phyloP scores from a whole-genome alignment of 2,888 invertebrate genomes.

The Leptinotarsa peninsularis region DNA sequence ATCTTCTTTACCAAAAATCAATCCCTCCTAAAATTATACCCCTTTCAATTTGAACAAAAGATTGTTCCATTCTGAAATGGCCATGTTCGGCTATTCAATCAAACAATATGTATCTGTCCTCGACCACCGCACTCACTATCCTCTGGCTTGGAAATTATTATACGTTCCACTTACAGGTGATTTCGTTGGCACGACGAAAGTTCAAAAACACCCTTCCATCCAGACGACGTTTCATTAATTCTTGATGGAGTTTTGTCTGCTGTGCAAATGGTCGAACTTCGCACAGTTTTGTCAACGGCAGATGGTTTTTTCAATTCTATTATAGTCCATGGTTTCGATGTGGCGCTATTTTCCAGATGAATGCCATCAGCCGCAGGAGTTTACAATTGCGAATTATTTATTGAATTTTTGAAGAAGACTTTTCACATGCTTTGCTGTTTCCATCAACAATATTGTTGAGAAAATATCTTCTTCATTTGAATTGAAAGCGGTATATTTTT shows the following conservation, averaged over 20 bases:
- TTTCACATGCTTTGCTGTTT: background rate
- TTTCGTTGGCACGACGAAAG: background rate
- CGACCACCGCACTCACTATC: background rate
- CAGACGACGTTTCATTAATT: constrained; percentile 22
- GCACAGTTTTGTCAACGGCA: constrained; percentile 5
- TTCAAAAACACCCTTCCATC: background rate
- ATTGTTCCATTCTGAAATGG: background rate
- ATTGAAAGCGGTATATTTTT: too few relatives aligned
- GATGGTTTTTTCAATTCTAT: background rate
- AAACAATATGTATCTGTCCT: background rate
- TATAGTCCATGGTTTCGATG: background rate
- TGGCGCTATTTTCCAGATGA: background rate
- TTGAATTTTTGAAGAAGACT: background rate
- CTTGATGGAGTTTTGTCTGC: constrained; percentile 22
- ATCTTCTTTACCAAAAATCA: too few relatives aligned
- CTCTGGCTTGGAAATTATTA: background rate
- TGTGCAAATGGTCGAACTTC: background rate
- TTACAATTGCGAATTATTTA: background rate
- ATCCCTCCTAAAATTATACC: too few relatives aligned
- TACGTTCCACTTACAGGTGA: background rate
- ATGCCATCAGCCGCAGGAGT: background rate
- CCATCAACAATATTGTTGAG: too few relatives aligned
- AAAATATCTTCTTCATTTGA: too few relatives aligned
- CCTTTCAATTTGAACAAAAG: too few relatives aligned
- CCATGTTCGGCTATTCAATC: background rate